Conservation (phyloP, 2,797 vertebrate genomes). For the Darevskia mixta region DNA sequence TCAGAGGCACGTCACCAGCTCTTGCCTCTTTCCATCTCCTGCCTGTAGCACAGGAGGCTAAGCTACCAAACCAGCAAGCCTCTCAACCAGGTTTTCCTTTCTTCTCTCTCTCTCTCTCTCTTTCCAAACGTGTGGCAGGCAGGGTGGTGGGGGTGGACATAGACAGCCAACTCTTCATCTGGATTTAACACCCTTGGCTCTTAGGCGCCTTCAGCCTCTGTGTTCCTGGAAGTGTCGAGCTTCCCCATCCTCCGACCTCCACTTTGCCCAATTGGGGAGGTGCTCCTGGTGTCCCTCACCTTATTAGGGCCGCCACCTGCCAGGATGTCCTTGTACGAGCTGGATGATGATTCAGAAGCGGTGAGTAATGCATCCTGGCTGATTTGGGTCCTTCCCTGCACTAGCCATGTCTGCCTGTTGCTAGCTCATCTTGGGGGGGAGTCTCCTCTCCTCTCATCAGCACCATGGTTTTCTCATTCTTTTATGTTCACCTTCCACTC, state of each 20-base stretch:
- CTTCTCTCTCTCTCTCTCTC: neutral
- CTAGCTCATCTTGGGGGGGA: neutral
- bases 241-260: neutral
- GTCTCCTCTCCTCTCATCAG: no score
- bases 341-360: constrained; percentile 52
- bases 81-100: neutral
- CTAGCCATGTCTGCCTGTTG: neutral
- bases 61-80: neutral
- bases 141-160: neutral
- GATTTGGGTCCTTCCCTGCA: neutral
- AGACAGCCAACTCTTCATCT: neutral
- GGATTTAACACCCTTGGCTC: neutral
- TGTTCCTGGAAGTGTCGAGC: neutral
- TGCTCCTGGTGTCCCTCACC: neutral
- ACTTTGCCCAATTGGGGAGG: neutral
- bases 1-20: constrained; percentile 20
- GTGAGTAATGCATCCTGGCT: constrained; percentile 27
- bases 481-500: neutral
- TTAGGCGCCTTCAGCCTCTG: neutral
- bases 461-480: neutral
- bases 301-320: neutral
- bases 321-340: constrained; percentile 39
- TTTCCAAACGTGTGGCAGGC: neutral
- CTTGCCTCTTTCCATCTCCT: constrained; percentile 18
- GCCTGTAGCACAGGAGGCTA: neutral